Conservation (phyloP, 2,113 vertebrate species). For the Daphoenositta chrysoptera region DNA sequence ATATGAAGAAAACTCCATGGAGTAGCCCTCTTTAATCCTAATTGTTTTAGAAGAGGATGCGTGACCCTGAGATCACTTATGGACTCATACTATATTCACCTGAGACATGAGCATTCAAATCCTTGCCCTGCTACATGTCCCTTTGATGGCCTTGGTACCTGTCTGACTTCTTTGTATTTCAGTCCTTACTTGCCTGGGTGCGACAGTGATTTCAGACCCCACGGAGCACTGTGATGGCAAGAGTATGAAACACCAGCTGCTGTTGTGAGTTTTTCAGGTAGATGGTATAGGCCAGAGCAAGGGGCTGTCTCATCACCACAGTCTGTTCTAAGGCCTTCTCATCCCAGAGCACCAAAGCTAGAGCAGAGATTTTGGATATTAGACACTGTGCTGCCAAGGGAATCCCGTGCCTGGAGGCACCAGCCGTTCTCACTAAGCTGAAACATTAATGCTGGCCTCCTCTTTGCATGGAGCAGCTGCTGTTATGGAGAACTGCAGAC, state of each 20-base stretch:
- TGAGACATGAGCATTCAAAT: neutral
- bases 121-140: neutral
- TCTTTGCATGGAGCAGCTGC: neutral
- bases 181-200: fast-evolving
- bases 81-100: neutral
- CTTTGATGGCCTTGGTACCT: neutral
- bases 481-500: neutral
- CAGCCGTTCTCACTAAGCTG: neutral
- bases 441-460: neutral
- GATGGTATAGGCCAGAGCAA: neutral
- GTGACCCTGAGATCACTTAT: neutral
- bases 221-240: fast-evolving
- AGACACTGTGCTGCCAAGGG: neutral
- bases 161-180: neutral
- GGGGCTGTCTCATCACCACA: neutral
- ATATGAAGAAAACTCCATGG: neutral
- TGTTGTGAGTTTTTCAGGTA: neutral
- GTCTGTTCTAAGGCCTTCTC: neutral
- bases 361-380: neutral
- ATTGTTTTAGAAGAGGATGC: neutral
- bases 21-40: neutral
- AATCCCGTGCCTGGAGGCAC: fast-evolving
- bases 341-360: neutral
- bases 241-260: neutral
- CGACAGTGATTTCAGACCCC: neutral